Evolutionary conservation across 1,140 invertebrate genomes (phyloP), one percentile per base, ranked within the genome.

Genomic region (Vollenhovia emeryi): DNA sequence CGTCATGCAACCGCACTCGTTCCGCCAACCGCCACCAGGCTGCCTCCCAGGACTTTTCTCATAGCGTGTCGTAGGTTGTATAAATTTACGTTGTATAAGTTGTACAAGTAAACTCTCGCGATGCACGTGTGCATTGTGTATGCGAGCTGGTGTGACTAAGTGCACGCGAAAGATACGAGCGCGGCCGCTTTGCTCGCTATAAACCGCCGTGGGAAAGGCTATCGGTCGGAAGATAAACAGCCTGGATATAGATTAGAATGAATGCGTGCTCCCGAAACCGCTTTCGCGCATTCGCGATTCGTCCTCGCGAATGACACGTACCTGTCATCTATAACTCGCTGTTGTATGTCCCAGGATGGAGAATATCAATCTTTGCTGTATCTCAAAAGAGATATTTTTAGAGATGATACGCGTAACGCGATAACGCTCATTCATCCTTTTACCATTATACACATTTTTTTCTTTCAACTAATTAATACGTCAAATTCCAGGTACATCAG

Each of bases 211-310:
- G 91, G 93, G 92, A 94, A 94, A 93, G 90, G 90, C 91, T 92
- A 94, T 93, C 92, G 92, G 92, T 92, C 91, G 91, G 90, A 93
- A 92, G 92, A 92, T 92, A 93, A 92, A 89, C 89, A 90, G 74
- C 71, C 86, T 78, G 88, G 86, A 84, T 73, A 68, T 85, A 36
- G 15, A 50, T 64, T 50, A 50, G 11, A 69, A 3, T 66, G 43
- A 50, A 52, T 68, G n/a, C 52, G 21, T 75, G 3, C 36, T 13
- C 24, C 36, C 24, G 64, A 24, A 64, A 30, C 21, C 48, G 57
- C 66, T 87, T 79, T 87, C 48, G n/a, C n/a, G n/a, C n/a, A n/a
- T n/a, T n/a, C n/a, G n/a, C n/a, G 33, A 78, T 87, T 71, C n/a
- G 18, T 83, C 59, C 21, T 69, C 27, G 11, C 15, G 8, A 74